Percentiles rank a stretch among this genome's conserved stretches.
phyloP scores from a whole-genome alignment of 2,113 vertebrate species.

The Bos indicus region DNA sequence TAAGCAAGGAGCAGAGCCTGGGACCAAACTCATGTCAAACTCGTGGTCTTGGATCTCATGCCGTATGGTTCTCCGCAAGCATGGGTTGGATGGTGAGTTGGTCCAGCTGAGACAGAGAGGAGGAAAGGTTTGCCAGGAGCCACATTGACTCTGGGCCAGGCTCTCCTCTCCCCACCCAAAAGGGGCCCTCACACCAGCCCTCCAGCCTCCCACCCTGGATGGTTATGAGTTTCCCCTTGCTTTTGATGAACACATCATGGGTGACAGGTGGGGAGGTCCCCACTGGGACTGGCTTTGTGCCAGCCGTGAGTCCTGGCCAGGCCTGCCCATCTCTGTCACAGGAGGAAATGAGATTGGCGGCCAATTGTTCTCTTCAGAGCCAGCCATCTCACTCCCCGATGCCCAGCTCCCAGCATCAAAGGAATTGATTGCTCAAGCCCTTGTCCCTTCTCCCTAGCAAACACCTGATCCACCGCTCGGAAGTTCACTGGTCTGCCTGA shows the following conservation, averaged over 20 bases:
- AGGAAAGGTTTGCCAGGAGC: not conserved
- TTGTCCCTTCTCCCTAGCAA: accelerated
- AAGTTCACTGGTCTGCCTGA: accelerated
- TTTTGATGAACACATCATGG: slow-evolving; percentile 3
- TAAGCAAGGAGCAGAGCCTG: not conserved
- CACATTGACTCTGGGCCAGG: not conserved
- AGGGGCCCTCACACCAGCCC: accelerated
- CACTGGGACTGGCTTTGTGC: not conserved
- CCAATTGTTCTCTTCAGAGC: not conserved
- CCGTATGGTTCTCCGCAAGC: accelerated
- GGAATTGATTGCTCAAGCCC: not conserved
- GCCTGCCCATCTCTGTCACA: not conserved
- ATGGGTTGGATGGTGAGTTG: not conserved
- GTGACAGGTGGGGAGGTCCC: slow-evolving; percentile 38
- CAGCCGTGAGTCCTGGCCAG: not conserved
- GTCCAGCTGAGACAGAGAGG: not conserved
- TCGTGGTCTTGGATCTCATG: not conserved
- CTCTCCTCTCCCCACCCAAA: not conserved
- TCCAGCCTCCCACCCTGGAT: not conserved
- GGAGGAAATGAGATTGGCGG: slow-evolving; percentile 21
- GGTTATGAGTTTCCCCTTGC: not conserved
- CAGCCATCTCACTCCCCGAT: not conserved
- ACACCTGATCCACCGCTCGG: accelerated
- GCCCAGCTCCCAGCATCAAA: not conserved
- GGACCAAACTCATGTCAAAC: accelerated